Evolutionary conservation across 2,888 invertebrate genomes (phyloP), one percentile per base, ranked within the genome.

Genomic region (Molorchus minor): DNA sequence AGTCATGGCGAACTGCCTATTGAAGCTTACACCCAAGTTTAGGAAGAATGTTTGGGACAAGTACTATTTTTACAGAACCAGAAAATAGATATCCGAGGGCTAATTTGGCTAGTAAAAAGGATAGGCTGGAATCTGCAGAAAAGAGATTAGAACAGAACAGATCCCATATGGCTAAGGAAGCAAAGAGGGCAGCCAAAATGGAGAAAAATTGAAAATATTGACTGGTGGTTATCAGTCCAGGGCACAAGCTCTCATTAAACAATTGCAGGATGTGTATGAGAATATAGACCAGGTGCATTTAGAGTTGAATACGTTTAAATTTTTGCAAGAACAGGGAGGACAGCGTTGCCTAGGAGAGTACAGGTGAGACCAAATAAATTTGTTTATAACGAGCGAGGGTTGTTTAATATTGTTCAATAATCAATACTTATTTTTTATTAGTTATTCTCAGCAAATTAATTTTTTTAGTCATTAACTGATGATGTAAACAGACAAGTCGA

Each of bases 11-110:
- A 98, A 30, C 84, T 98, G 41, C 91, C 95, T 1, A 81, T 93
- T 43, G 97, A 98, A 47, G 91, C 94, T 0, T 97, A 96, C 77
- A 90, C 94, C 0, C 67, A 67, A 41, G 96, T 77, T 36, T 98
- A 98, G 98, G 94, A 96, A 77, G 97, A 98, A 82, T 98, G 98
- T 80, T 84, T 96, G 46, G 89, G 92, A 0, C 95, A 96, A 85
- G 93, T 93, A 3, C 84, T 98, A 19, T 98, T 93, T 79, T 82
- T 98, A 59, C 97, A 98, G 0, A 90, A 92, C 43, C 79, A 80
- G 57, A 80, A n/a, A n/a, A 80, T 60, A 70, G 80, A 7, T 98
- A 96, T 76, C 98, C 97, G 0, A 86, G 98, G 57, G 96, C 97
- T 1, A 96, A 94, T 79, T 84, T 98, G 66, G 97, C 96, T 2